Evolutionary conservation across 2,113 vertebrate genomes (phyloP), one percentile per base, ranked within the genome.

Genomic region (Natator depressus): DNA sequence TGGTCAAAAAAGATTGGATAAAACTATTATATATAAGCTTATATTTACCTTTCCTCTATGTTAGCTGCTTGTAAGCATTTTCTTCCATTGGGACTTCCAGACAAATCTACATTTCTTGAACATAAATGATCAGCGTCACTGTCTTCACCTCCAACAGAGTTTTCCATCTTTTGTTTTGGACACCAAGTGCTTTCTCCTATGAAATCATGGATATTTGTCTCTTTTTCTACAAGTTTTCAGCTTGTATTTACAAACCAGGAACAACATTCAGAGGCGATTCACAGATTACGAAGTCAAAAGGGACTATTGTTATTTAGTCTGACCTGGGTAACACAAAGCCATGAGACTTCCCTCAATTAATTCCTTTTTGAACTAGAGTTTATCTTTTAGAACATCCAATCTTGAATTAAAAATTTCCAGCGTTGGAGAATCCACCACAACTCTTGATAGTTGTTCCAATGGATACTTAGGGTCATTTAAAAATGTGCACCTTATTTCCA

Each of bases 1-100:
- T 25, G 80, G 46, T 6, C 31, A 79, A 91, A 80, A 10, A 72
- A 3, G 0, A 3, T 54, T 92, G 62, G 35, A 85, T 20, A 35
- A 80, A 85, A 85, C 50, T 3, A 11, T 87, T 55, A 31, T 76
- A 5, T 38, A 42, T 78, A 54, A 38, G 50, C 55, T 31, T 4
- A 13, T 42, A 50, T 92, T 97, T 96, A 98, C 98, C 98, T 98
- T 97, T 98, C 98, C 85, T 98, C 98, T 91, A 85, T 84, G 89
- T 97, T 95, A 93, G 94, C 54, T 59, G 90, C 72, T 96, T 93
- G 86, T 29, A 87, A 80, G 12, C 87, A 59, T 84, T 90, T 95
- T 84, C 13, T 84, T 90, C 46, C 5, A 0, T 42, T 57, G 80
- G 54, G 83, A 46, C 85, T 94, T 92, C 94, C 85, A 82, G 96